A percentile compares a stretch with the other conserved stretches of the same genome.
These are phyloP conservation scores for Nyctibius grandis DNA, from an alignment of 2,797 vertebrate species.

Conservation along the genomic window DNA sequence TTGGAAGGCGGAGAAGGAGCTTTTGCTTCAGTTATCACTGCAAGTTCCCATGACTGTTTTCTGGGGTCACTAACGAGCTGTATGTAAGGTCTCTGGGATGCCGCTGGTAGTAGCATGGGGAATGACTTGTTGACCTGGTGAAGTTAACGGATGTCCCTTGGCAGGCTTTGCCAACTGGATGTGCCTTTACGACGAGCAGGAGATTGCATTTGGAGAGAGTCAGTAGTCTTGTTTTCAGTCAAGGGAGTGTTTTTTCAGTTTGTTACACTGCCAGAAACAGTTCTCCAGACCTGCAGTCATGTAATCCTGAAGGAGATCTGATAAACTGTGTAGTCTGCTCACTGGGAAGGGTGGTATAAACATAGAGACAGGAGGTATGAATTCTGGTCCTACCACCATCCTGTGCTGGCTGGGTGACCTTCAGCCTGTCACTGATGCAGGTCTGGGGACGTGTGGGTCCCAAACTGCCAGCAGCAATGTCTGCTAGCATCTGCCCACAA, in stretches of 20 bases:
- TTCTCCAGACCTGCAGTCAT: not conserved
- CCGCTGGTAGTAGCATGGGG: fast-evolving
- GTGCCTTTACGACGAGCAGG: not conserved
- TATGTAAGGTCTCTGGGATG: not conserved
- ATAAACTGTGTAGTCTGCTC: not conserved
- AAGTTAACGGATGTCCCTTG: not conserved
- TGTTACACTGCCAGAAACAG: not conserved
- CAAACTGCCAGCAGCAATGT: not conserved
- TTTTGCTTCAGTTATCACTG: not conserved
- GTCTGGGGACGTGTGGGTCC: fast-evolving
- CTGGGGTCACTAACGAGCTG: not conserved
- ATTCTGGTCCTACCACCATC: not conserved
- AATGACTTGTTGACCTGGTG: not conserved
- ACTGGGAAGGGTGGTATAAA: not conserved
- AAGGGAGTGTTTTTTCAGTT: not conserved
- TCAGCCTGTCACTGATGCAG: fast-evolving
- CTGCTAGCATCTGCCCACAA: not conserved
- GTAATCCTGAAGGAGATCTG: not conserved
- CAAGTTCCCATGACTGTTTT: not conserved
- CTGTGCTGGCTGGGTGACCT: not conserved
- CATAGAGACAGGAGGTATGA: not conserved
- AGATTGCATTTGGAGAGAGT: not conserved
- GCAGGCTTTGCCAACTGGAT: not conserved
- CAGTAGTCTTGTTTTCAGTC: not conserved
- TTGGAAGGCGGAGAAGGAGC: not conserved